Conservation (phyloP, 2,797 vertebrate genomes). For the Phrynocephalus guinanensis region DNA sequence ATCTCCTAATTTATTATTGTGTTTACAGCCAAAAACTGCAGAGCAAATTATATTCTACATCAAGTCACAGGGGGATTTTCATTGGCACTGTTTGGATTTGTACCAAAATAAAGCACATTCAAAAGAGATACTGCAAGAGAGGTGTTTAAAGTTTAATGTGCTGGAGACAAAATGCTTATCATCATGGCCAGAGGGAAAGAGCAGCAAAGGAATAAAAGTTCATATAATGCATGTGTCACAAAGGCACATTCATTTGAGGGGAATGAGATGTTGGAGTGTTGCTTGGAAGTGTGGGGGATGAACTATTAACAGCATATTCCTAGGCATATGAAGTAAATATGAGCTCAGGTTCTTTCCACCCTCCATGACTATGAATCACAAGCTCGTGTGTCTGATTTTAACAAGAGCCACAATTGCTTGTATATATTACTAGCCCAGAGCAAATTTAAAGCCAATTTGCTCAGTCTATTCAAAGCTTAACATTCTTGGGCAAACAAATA, state of each 20-base stretch:
- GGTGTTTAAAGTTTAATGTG: constrained; percentile 74
- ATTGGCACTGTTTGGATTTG: constrained; percentile 68
- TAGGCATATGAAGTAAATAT: constrained; percentile 8
- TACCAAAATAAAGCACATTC: constrained; percentile 76
- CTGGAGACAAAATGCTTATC: constrained; percentile 57
- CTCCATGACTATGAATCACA: background rate
- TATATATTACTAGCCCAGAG: background rate
- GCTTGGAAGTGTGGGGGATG: background rate
- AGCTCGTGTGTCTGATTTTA: background rate
- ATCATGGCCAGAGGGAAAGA: constrained; percentile 21
- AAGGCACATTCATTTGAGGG: constrained; percentile 45
- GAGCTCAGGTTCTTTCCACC: background rate
- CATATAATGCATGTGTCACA: constrained; percentile 43
- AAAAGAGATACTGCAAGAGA: constrained; percentile 57
- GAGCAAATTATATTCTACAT: constrained; percentile 71
- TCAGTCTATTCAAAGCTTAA: background rate
- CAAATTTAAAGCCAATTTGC: background rate
- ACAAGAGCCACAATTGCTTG: background rate
- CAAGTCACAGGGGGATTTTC: constrained; percentile 60
- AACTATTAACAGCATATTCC: background rate
- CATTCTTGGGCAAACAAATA: background rate
- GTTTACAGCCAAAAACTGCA: constrained; percentile 74
- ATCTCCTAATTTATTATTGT: constrained; percentile 75
- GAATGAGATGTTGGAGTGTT: background rate
- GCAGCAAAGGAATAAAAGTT: constrained; percentile 39